These are phyloP conservation scores for Drosophila lacteicornis DNA, from an alignment of 1,140 invertebrate genomes.

Conservation along the genomic window DNA sequence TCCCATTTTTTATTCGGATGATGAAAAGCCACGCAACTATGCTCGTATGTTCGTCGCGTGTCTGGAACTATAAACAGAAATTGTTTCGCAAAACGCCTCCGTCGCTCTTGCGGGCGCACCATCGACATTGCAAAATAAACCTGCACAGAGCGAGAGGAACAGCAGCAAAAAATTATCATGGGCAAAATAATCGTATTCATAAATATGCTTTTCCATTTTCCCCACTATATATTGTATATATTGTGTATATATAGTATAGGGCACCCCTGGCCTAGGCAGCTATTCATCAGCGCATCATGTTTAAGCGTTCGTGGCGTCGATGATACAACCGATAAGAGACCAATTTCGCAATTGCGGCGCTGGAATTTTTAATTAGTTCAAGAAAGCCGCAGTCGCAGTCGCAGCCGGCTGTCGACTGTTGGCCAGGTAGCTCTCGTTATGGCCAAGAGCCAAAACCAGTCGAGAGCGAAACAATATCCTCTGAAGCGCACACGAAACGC, in stretches of 20 bases:
- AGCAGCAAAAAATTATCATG: conserved; percentile 73
- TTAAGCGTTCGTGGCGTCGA: conserved; percentile 77
- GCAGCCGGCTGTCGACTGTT: conserved; percentile 23
- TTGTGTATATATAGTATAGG: background rate
- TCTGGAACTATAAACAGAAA: conserved; percentile 77
- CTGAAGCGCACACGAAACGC: conserved; percentile 48
- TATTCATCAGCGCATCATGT: conserved; percentile 84
- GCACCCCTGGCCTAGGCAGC: conserved; percentile 60
- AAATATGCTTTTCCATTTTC: conserved; percentile 67
- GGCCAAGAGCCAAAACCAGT: conserved; percentile 33
- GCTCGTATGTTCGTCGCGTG: conserved; percentile 64
- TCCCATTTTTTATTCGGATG: conserved; percentile 44
- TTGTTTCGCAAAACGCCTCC: conserved; percentile 78
- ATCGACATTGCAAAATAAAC: conserved; percentile 59
- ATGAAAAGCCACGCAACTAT: conserved; percentile 49
- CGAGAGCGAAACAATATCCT: conserved; percentile 41
- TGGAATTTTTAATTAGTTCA: conserved; percentile 82
- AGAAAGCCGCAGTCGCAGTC: conserved; percentile 57
- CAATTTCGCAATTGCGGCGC: conserved; percentile 81
- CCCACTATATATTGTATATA: conserved; percentile 5
- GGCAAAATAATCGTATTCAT: conserved; percentile 77
- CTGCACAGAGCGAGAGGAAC: conserved; percentile 36
- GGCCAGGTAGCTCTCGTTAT: conserved; percentile 26
- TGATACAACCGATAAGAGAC: conserved; percentile 84
- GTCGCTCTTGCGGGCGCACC: conserved; percentile 71